Evolutionary conservation across 37 sponge, comb jelly and placozoan species (phyloP).

Genomic region (Lycopodina hypogea): DNA sequence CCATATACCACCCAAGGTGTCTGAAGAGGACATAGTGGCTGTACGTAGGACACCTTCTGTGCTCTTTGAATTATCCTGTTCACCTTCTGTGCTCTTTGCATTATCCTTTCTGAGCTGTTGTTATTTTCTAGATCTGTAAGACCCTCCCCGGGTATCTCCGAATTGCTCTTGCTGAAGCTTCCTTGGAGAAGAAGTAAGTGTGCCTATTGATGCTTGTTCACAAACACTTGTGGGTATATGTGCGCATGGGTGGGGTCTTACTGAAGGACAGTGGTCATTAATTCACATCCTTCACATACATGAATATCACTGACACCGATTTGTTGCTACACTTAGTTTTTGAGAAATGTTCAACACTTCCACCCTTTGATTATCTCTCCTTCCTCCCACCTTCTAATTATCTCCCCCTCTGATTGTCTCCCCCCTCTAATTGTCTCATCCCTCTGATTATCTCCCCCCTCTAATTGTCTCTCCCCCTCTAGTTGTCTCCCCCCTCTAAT

Average conservation of each 20-base stretch:
- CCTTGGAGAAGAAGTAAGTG: slow-evolving; percentile 75
- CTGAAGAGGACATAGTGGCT: slow-evolving; percentile 68
- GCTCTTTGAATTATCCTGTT: not conserved
- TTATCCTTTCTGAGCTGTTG: not conserved
- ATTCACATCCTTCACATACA: too few species aligned
- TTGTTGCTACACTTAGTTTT: too few species aligned
- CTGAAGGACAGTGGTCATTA: too few species aligned
- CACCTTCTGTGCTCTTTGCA: not conserved
- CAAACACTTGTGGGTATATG: not conserved
- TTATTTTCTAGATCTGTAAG: slow-evolving; percentile 53
- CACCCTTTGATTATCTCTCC: too few species aligned
- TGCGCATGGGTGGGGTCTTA: too few species aligned
- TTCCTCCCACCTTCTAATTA: not conserved
- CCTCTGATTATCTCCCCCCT: not conserved
- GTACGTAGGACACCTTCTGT: slow-evolving; percentile 44
- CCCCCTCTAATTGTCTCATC: not conserved
- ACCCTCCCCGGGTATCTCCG: slow-evolving; percentile 81
- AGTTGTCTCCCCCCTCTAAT: not conserved
- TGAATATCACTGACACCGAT: too few species aligned
- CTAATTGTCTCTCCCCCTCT: not conserved
- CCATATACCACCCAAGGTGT: slow-evolving; percentile 72
- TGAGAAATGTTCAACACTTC: too few species aligned
- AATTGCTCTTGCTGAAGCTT: slow-evolving; percentile 81
- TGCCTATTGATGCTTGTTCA: not conserved
- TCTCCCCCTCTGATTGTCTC: not conserved